Conservation (phyloP, 2,113 vertebrate species). For the Ameiurus melas region DNA sequence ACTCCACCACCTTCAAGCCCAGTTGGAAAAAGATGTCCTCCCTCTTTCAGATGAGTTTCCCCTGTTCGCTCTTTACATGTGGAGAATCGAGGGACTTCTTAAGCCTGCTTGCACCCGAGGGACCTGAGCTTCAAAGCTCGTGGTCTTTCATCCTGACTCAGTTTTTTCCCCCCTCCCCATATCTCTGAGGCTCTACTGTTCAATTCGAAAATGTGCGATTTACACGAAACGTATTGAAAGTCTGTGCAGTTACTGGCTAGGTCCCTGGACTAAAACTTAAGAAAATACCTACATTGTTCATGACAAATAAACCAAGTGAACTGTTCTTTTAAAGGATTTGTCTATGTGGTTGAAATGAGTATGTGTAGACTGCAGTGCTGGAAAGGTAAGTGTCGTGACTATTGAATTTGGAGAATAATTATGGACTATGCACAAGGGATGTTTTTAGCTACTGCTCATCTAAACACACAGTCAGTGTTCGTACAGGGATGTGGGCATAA, state of each 20-base stretch:
- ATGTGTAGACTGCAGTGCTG: neutral
- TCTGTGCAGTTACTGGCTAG: neutral
- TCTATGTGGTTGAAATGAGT: neutral
- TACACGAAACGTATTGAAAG: neutral
- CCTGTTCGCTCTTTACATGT: slow-evolving; percentile 83
- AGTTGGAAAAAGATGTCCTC: slow-evolving; percentile 74
- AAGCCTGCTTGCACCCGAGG: slow-evolving; percentile 54
- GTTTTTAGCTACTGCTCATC: neutral
- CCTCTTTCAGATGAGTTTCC: slow-evolving; percentile 83
- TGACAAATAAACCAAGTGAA: slow-evolving; percentile 7
- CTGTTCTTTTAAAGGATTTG: neutral
- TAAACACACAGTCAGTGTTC: too few relatives aligned
- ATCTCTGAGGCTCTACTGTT: neutral
- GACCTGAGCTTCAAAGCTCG: neutral
- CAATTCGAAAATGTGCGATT: neutral
- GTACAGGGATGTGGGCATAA: neutral
- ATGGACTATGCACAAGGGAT: neutral
- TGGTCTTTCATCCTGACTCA: neutral
- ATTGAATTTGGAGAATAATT: neutral
- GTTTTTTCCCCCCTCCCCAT: neutral
- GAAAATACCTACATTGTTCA: neutral
- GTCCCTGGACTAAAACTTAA: neutral
- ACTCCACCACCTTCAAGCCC: slow-evolving; percentile 66
- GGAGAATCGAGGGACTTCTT: slow-evolving; percentile 78
- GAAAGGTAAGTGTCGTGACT: neutral